Base-by-base conservation (phyloP, 2,113 vertebrate genomes). In the Rattus norvegicus region DNA sequence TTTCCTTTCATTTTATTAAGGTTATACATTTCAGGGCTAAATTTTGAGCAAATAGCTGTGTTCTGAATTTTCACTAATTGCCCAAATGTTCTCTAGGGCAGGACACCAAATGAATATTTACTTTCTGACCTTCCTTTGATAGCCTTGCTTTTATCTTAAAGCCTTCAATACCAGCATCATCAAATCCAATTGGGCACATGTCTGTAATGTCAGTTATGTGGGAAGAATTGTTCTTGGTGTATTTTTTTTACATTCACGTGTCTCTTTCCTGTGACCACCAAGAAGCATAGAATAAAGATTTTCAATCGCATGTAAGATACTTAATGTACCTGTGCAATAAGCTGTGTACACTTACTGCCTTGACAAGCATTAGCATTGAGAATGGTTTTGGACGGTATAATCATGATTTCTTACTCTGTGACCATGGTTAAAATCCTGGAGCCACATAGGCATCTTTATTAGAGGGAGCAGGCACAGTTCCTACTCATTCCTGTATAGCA, bases 1-100 rank as follows among this genome's bases (percentile, higher is more conserved):
- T 85, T 80, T 77, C 61, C 43, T 95, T 91, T 92, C n/a, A 90
- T 87, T 95, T 95, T 92, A 84, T 83, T 89, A 86, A 89, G 56
- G 85, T 89, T 94, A 79, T 89, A 24, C 77, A 90, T 89, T 85
- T 92, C 79, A 94, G 30, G 33, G 76, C 47, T 26, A 88, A 69
- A 85, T 89, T 77, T 52, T 33, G 10, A 43, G 33, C 59, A 72
- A 72, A 84, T 67, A 89, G 63, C 47, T 93, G 10, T 96, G 83
- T 94, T 95, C 91, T 69, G 89, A 43, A 49, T 95, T 72, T 77
- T 59, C 14, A 65, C 47, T 54, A 95, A 94, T 94, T 89, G 91
- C 1, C 43, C 47, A 36, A 80, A n/a, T 94, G 92, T 92, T 95
- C 89, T 67, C 39, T 89, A 56, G 63, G 19, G 89, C 54, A 79